phyloP scores from a whole-genome alignment of 2,888 invertebrate genomes.

The Cyaniris semiargus region DNA sequence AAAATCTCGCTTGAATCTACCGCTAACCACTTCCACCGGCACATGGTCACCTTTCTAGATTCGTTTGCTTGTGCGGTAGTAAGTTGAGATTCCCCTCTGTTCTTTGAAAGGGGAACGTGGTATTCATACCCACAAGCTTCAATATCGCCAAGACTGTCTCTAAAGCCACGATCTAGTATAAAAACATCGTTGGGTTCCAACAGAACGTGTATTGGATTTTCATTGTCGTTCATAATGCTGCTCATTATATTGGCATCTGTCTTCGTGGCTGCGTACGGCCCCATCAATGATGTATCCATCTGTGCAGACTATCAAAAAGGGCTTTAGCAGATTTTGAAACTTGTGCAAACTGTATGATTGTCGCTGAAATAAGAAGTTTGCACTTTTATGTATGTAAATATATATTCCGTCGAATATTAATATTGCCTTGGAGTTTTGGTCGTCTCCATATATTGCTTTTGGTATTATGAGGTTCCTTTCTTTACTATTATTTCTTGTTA shows the following conservation, averaged over 20 bases:
- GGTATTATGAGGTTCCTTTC: constrained; percentile 30
- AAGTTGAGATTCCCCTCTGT: neutral
- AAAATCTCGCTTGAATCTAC: neutral
- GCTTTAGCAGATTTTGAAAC: constrained; percentile 39
- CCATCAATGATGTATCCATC: constrained; percentile 37
- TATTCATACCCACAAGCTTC: constrained; percentile 32
- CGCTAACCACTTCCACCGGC: too few species aligned
- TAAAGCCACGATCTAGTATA: constrained; percentile 35
- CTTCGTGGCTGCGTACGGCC: constrained; percentile 36
- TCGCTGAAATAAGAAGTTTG: constrained; percentile 35
- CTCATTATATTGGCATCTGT: constrained; percentile 39
- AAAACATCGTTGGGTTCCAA: constrained; percentile 31
- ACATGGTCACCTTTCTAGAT: too few species aligned
- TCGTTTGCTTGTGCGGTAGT: too few species aligned
- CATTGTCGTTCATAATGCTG: constrained; percentile 32
- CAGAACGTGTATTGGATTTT: constrained; percentile 28
- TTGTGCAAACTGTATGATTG: constrained; percentile 40
- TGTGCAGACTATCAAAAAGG: constrained; percentile 36
- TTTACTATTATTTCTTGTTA: constrained; percentile 27
- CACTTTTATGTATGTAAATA: constrained; percentile 34
- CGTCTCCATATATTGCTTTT: constrained; percentile 30
- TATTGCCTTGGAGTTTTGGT: constrained; percentile 8
- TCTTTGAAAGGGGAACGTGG: constrained; percentile 35
- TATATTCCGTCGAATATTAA: constrained; percentile 32
- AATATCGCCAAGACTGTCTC: constrained; percentile 32